Evolutionary conservation across 30 jellyfish, hydroid and myxozoan species (phyloP).

Genomic region (Catostylus mosaicus): DNA sequence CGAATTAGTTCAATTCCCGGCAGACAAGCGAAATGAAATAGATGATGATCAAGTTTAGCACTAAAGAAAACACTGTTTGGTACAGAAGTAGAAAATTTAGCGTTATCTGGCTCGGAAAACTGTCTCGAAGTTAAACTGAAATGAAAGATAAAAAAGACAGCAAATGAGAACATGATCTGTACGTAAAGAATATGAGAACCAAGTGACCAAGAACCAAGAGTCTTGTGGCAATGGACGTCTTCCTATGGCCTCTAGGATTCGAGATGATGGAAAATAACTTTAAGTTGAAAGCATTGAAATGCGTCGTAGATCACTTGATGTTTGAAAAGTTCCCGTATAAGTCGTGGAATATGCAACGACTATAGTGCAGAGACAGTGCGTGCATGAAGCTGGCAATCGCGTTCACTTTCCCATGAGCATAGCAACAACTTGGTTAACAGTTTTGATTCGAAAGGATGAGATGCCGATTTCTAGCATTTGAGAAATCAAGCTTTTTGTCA

Average conservation of each 20-base stretch:
- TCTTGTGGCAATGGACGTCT: conserved; percentile 38
- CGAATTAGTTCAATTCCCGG: conserved; percentile 21
- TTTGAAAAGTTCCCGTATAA: conserved; percentile 21
- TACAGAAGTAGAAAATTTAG: conserved; percentile 10
- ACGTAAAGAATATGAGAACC: conserved; percentile 37
- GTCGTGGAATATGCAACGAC: conserved; percentile 50
- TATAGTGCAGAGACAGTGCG: conserved; percentile 37
- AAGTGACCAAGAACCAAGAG: conserved; percentile 5
- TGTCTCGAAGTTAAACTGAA: conserved; percentile 61
- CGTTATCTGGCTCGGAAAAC: conserved; percentile 58
- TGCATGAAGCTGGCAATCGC: conserved; percentile 65
- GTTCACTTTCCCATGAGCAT: conserved; percentile 51
- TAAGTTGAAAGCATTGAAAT: conserved; percentile 31
- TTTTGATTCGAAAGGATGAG: conserved; percentile 38
- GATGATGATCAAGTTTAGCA: conserved; percentile 45
- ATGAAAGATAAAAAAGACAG: conserved; percentile 64
- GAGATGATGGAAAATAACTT: conserved; percentile 40
- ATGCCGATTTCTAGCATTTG: conserved; percentile 34
- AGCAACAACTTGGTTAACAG: conserved; percentile 39
- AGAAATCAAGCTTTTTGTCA: conserved; percentile 29
- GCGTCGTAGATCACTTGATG: conserved; percentile 53
- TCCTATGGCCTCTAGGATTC: conserved; percentile 67
- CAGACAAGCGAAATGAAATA: conserved; percentile 33
- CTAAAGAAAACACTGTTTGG: conserved; percentile 21
- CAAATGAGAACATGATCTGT: conserved; percentile 60